These are phyloP conservation scores for Scophthalmus maximus DNA, from an alignment of 2,113 vertebrate species.

Conservation along the genomic window DNA sequence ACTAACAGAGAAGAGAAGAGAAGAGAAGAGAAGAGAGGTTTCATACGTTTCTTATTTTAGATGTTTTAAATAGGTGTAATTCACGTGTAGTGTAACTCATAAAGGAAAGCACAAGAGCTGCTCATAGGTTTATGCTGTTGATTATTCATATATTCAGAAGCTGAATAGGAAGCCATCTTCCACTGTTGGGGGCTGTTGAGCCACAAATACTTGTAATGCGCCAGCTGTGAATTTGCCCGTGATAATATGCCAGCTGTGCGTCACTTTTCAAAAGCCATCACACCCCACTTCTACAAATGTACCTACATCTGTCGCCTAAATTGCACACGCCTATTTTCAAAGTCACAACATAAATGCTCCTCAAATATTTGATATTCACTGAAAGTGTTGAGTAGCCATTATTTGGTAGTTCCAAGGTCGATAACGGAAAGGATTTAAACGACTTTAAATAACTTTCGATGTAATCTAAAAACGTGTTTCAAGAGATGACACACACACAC, in stretches of 20 bases:
- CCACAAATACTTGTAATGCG: slow-evolving; percentile 9
- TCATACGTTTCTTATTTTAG: not conserved
- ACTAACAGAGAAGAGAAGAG: not conserved
- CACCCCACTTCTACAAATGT: not conserved
- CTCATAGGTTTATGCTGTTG: slow-evolving; percentile 7
- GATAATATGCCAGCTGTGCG: slow-evolving; percentile 9
- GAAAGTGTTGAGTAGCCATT: not conserved
- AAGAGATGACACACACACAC: not conserved
- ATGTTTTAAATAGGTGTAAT: not conserved
- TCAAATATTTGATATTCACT: no score
- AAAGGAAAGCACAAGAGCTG: not conserved
- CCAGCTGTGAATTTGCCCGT: slow-evolving; percentile 31
- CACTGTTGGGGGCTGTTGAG: slow-evolving; percentile 12
- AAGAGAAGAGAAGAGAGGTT: not conserved
- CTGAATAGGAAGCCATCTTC: not conserved
- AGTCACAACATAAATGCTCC: no score
- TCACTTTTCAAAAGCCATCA: slow-evolving; percentile 7
- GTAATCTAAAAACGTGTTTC: no score
- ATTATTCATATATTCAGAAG: slow-evolving; percentile 32
- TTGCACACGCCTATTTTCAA: not conserved
- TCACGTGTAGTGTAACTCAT: not conserved
- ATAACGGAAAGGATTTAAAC: not conserved
- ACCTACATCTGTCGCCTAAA: not conserved
- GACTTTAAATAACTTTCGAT: not conserved
- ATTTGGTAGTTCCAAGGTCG: not conserved